Base-by-base conservation (phyloP, 1,140 invertebrate species). In the Macrosteles quadrilineatus region DNA sequence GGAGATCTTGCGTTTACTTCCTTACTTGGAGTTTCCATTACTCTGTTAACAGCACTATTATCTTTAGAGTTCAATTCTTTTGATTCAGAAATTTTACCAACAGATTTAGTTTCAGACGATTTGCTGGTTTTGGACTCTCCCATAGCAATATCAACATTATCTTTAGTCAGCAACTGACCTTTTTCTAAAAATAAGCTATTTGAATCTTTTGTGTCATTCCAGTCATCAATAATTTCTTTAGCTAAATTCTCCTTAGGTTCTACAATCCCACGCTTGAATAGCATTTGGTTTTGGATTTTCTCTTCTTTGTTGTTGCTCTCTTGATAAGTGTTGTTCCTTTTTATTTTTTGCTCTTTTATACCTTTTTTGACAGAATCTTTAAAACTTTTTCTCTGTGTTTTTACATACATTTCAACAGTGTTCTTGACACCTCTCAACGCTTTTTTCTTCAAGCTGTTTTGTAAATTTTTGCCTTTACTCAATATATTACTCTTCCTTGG, bases 1-100 rank as follows among this genome's bases (percentile, higher is more conserved):
- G 55, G 55, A 29, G 55, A 59, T 11, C 55, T 14, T 59, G 12
- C 4, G 23, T 59, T 59, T 27, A 14, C 55, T 59, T 59, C 21
- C 27, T 59, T 59, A 27, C 21, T 9, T 4, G 55, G 55, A 2
- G 55, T 59, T 4, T 50, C n/a, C n/a, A 50, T 6, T 9, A 50
- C 21, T 19, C n/a, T 23, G n/a, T 50, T 50, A 9, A 9, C 47
- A 4, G n/a, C n/a, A n/a, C 3, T 19, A 6, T 50, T 50, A 4
- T 6, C 47, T 19, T 4, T 9, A 23, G 47, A 6, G 17, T 50
- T 50, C n/a, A n/a, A 19, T 23, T 50, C 6, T 6, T 6, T 50
- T 36, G 14, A 36, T 36, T 36, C 32, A 6, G 32, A 36, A 36
- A 36, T n/a, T n/a, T n/a, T n/a, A n/a, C n/a, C n/a, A n/a, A n/a